Evolutionary conservation across 2,888 invertebrate species (phyloP).

Genomic region (Stegana nigrithorax): DNA sequence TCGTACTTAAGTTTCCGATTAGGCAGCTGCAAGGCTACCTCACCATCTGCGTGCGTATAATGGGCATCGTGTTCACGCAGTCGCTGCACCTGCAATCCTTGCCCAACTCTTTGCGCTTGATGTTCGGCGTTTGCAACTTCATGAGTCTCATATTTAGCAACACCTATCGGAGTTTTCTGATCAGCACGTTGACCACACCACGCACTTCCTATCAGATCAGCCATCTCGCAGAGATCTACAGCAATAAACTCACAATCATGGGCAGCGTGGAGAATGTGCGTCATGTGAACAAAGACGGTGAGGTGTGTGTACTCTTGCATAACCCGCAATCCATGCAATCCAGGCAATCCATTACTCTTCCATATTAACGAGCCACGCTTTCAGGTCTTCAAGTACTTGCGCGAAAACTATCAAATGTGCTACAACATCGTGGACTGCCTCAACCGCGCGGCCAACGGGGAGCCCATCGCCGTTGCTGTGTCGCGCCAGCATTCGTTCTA

Average conservation of each 20-base stretch:
- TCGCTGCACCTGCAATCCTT: constrained; percentile 22
- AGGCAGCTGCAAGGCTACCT: constrained; percentile 34
- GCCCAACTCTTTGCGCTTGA: constrained; percentile 33
- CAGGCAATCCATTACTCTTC: too few species aligned
- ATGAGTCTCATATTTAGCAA: constrained; percentile 59
- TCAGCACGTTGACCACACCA: constrained; percentile 65
- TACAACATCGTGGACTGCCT: constrained; percentile 64
- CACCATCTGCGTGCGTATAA: constrained; percentile 38
- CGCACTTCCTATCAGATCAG: constrained; percentile 56
- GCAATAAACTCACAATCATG: constrained; percentile 54
- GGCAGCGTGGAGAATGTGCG: constrained; percentile 61
- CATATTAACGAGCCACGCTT: background rate
- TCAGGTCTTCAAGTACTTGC: constrained; percentile 62
- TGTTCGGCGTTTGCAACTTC: constrained; percentile 45
- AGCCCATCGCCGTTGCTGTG: constrained; percentile 58
- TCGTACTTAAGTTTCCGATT: constrained; percentile 25
- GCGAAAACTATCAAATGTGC: constrained; percentile 61
- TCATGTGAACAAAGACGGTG: constrained; percentile 60
- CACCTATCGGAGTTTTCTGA: constrained; percentile 63
- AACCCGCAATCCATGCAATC: too few species aligned
- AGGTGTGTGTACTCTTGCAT: constrained; percentile 40
- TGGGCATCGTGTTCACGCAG: constrained; percentile 53
- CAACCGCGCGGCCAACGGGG: constrained; percentile 46
- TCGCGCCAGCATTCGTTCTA: constrained; percentile 64
- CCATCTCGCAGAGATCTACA: constrained; percentile 51